A percentile compares a stretch with the other conserved stretches of the same genome.
Evolutionary conservation across 2,888 invertebrate species (phyloP).

Genomic region (Strigamia maritima): DNA sequence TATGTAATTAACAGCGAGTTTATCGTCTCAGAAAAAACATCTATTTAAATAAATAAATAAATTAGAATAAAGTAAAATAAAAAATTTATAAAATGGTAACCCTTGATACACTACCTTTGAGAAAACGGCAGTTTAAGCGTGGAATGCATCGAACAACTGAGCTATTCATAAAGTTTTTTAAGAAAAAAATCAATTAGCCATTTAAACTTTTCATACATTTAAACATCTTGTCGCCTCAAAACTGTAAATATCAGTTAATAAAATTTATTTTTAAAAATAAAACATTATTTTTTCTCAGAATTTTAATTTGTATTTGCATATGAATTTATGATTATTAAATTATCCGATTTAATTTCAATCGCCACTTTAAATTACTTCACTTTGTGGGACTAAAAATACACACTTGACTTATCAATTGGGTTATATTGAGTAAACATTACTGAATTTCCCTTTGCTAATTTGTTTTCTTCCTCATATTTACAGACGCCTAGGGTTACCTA

Average conservation of each 20-base stretch:
- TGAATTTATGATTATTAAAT: background rate
- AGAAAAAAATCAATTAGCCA: too few species aligned
- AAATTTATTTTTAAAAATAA: too few species aligned
- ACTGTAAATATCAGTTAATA: too few species aligned
- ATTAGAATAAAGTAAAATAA: background rate
- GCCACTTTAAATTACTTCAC: background rate
- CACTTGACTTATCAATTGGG: background rate
- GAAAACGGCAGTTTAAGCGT: background rate
- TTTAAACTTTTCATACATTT: too few species aligned
- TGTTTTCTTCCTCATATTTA: background rate
- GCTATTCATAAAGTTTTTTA: background rate
- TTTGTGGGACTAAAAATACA: background rate
- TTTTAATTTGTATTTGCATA: background rate
- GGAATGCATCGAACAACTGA: background rate
- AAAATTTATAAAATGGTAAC: background rate
- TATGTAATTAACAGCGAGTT: background rate
- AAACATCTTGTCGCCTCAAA: too few species aligned
- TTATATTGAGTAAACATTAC: background rate
- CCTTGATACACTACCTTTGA: background rate
- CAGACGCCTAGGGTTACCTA: too few species aligned
- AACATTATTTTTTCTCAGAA: background rate
- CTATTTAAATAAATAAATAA: background rate
- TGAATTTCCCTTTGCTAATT: background rate
- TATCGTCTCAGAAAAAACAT: background rate
- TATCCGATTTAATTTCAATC: background rate